Conservation (phyloP, 1,140 invertebrate species). For the Apis florea region DNA sequence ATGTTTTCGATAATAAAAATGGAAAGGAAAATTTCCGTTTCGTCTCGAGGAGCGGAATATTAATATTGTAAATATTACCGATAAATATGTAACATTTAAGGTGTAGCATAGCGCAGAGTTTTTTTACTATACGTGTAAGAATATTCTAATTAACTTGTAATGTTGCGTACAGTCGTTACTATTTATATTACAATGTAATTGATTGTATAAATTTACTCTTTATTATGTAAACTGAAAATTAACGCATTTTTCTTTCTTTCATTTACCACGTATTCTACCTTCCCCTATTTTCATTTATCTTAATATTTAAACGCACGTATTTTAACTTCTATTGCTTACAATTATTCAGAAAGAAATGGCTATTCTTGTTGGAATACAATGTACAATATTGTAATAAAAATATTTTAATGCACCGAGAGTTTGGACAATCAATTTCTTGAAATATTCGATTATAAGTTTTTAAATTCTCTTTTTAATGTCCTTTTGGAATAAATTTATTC, state of each 20-base stretch:
- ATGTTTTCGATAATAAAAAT: background rate
- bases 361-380: no score
- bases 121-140: constrained; percentile 66
- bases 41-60: constrained; percentile 3
- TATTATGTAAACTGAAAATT: constrained; percentile 64
- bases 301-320: background rate
- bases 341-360: background rate
- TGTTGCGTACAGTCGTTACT: constrained; percentile 57
- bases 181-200: constrained; percentile 65
- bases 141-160: constrained; percentile 53
- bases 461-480: no score
- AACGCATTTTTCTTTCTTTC: background rate
- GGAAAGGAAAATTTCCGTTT: constrained; percentile 21
- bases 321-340: background rate
- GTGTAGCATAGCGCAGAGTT: constrained; percentile 56
- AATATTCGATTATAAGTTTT: no score
- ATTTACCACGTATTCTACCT: background rate
- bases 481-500: no score
- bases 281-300: background rate
- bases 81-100: constrained; percentile 48
- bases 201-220: constrained; percentile 71
- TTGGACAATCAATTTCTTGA: no score
- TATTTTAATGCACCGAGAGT: no score
- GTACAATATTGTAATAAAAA: no score
- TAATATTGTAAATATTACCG: constrained; percentile 63